A percentile compares a stretch with the other conserved stretches of the same genome.
These are phyloP conservation scores for Nycticryphes semicollaris DNA, from an alignment of 2,113 vertebrate genomes.

Conservation along the genomic window DNA sequence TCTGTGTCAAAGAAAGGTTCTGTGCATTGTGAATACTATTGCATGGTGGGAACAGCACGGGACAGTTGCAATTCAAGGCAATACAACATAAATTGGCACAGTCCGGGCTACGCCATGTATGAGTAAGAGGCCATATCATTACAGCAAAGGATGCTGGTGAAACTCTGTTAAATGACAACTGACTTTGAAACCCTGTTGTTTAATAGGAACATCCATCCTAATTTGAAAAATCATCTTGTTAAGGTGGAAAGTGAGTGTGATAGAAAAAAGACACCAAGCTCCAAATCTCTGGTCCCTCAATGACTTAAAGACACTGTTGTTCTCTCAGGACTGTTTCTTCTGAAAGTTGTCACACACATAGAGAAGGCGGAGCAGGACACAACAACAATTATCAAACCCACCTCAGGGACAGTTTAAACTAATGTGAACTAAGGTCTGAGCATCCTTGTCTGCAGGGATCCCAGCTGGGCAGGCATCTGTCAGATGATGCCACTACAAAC, in stretches of 20 bases:
- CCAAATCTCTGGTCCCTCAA: neutral
- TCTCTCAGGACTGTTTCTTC: neutral
- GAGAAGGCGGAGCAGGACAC: neutral
- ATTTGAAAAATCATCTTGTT: neutral
- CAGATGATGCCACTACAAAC: neutral
- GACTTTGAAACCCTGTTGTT: neutral
- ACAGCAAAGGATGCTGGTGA: neutral
- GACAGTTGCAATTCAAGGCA: neutral
- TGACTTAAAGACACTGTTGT: neutral
- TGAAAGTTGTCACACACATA: neutral
- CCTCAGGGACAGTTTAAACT: neutral
- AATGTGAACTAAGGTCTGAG: neutral
- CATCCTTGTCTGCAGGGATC: neutral
- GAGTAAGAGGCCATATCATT: neutral
- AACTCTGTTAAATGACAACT: neutral
- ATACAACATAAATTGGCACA: neutral
- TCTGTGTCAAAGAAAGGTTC: neutral
- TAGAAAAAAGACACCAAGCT: neutral
- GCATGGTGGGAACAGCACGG: neutral
- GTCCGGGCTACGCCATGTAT: rapidly evolving
- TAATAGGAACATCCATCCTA: neutral
- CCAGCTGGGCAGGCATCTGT: neutral
- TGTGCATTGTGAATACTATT: neutral
- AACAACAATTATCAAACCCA: neutral
- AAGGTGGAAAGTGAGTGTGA: neutral